These are phyloP conservation scores for Aselliscus stoliczkanus DNA, from an alignment of 2,797 vertebrate species.

Conservation along the genomic window DNA sequence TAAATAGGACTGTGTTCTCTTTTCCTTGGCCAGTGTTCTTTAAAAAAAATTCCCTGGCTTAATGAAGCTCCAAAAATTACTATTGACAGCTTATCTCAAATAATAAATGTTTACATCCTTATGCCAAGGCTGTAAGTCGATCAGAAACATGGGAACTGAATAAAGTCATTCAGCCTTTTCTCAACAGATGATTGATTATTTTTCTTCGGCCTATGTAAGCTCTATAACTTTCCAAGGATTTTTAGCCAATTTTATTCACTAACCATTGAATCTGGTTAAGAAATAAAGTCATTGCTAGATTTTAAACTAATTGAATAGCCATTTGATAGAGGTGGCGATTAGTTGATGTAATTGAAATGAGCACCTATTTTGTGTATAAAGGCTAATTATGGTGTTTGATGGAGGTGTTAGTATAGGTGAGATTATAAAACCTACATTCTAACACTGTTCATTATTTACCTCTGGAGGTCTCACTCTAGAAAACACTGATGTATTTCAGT, in stretches of 20 bases:
- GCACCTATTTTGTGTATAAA: neutral
- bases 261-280: neutral
- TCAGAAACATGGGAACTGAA: neutral
- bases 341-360: neutral
- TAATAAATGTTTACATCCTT: slow-evolving; percentile 35
- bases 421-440: neutral
- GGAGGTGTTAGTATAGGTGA: neutral
- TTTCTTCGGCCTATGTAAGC: neutral
- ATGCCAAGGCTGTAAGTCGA: neutral
- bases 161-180: neutral
- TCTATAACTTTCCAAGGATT: neutral
- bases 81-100: slow-evolving; percentile 24
- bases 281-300: neutral
- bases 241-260: slow-evolving; percentile 16
- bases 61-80: slow-evolving; percentile 23
- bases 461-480: neutral
- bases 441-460: neutral
- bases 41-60: neutral
- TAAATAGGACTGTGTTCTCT: neutral
- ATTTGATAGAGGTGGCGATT: neutral
- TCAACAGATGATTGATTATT: neutral
- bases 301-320: neutral
- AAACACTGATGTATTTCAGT: neutral
- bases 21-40: neutral
- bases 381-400: neutral